phyloP scores from a whole-genome alignment of 1,140 invertebrate species.

The Tetraneura akinire region DNA sequence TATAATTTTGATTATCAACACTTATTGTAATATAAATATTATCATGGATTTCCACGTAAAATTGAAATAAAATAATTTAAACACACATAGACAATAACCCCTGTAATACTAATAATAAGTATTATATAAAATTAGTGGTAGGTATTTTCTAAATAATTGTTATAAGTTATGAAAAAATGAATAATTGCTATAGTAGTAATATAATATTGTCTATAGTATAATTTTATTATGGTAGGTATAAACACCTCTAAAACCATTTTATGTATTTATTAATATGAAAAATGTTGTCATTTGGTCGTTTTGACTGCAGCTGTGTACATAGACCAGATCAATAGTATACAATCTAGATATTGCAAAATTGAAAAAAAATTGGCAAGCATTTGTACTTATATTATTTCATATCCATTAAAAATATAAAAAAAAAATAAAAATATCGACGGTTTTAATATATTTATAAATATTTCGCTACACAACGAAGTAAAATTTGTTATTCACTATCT shows the following conservation, averaged over 20 bases:
- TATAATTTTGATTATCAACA: no score
- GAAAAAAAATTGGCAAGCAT: conserved; percentile 12
- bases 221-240: neutral
- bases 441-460: neutral
- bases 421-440: neutral
- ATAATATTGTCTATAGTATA: neutral
- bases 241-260: neutral
- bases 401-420: neutral
- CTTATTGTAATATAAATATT: no score
- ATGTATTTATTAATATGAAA: neutral
- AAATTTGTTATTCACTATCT: neutral
- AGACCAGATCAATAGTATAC: neutral
- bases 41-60: no score
- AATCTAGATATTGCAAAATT: neutral
- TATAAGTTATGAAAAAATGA: no score
- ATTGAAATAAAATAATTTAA: no score
- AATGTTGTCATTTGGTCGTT: neutral
- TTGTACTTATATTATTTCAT: neutral
- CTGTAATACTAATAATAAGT: no score
- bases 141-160: no score
- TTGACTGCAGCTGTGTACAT: conserved; percentile 35
- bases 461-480: neutral
- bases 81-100: no score
- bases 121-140: no score
- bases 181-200: neutral